These are phyloP conservation scores for Brachionus angularis DNA, from an alignment of 1,140 invertebrate genomes.

Conservation along the genomic window DNA sequence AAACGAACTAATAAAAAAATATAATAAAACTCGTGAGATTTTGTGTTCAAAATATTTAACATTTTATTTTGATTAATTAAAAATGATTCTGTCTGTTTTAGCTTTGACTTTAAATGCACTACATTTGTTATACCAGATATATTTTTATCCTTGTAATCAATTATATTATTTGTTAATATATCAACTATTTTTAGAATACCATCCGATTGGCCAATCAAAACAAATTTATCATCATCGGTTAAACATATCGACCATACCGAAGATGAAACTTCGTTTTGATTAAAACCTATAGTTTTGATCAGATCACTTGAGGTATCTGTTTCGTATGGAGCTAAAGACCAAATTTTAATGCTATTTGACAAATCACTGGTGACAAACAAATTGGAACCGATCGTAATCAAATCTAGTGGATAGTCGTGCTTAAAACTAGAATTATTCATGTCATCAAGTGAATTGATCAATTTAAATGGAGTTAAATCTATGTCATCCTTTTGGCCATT, in stretches of 20 bases:
- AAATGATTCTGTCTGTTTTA: background rate
- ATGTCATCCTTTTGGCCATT: conserved; percentile 25
- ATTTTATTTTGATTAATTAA: conserved; percentile 2
- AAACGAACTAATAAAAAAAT: background rate
- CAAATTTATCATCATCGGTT: background rate
- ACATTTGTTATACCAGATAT: background rate
- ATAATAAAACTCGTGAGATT: background rate
- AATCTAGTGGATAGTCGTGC: conserved; percentile 21
- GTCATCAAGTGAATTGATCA: background rate
- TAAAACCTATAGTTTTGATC: background rate
- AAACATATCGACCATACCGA: conserved; percentile 20
- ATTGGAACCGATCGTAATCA: background rate
- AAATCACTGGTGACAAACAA: conserved; percentile 15
- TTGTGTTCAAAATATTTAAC: background rate
- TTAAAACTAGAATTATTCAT: background rate
- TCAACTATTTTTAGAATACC: background rate
- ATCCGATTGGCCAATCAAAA: conserved; percentile 9
- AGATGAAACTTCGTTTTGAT: background rate
- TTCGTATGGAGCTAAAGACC: background rate
- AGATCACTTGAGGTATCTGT: background rate
- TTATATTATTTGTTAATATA: background rate
- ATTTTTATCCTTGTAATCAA: background rate
- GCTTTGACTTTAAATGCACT: background rate
- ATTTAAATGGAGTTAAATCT: background rate
- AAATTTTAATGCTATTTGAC: conserved; percentile 13